Evolutionary conservation across 2,113 vertebrate genomes (phyloP), one percentile per base, ranked within the genome.

Genomic region (Carettochelys insculpta): DNA sequence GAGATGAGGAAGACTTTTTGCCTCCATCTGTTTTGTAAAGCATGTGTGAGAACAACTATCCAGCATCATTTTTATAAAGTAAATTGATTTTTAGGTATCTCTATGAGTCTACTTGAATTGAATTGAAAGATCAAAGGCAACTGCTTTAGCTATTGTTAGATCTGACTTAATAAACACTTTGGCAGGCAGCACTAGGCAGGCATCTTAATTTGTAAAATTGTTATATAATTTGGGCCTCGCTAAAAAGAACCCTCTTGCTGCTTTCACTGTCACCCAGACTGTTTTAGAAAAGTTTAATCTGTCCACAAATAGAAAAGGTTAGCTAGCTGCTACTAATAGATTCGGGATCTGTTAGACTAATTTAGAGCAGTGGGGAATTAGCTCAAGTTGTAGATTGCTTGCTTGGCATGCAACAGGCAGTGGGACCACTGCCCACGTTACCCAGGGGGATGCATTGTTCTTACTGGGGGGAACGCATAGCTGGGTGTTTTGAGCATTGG

Each of bases 1-100:
- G 71, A 92, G 76, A 87, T 94, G 10, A 86, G 86, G 82, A 82
- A 92, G 92, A 27, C 41, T 20, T 83, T 95, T 96, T 91, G 20
- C 76, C 81, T 25, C 0, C 0, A 14, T 71, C 50, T 20, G 9
- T 48, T n/a, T 75, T 88, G 61, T 87, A 54, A 51, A 38, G 80
- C n/a, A 75, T 41, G 51, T 83, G 34, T 41, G 68, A 71, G 53
- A 90, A 80, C 38, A 92, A 12, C 47, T 27, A 22, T 86, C 56
- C 73, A 90, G 20, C 50, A 77, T 87, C 38, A 27, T 10, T 95
- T 90, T 16, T 58, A 77, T 54, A 71, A 91, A 77, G 93, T 76
- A 93, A 93, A 79, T 68, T 14, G 25, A 27, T 43, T 90, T 87
- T 89, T 84, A 48, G 29, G 47, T 0, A 90, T 80, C 41, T 92